These are phyloP conservation scores for Acridotheres tristis DNA, from an alignment of 2,797 vertebrate genomes.

Conservation along the genomic window DNA sequence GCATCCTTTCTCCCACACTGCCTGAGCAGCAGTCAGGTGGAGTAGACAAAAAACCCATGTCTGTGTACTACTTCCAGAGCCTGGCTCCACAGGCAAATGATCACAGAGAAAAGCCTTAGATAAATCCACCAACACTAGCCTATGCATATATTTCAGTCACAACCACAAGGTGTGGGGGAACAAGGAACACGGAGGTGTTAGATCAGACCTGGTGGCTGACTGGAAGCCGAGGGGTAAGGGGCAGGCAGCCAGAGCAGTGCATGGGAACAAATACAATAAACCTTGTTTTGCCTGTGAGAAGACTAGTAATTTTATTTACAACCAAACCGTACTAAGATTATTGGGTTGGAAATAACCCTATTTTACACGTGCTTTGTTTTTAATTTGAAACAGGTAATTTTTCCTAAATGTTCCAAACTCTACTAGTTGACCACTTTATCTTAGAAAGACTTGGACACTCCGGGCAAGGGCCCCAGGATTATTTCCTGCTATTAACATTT, in stretches of 20 bases:
- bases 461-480: background rate
- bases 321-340: background rate
- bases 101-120: background rate
- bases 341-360: background rate
- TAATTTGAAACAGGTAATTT: background rate
- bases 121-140: background rate
- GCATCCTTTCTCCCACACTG: background rate
- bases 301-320: background rate
- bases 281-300: background rate
- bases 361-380: background rate
- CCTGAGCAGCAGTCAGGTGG: background rate
- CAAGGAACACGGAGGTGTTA: background rate
- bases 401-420: background rate
- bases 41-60: fast-evolving
- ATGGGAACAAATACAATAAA: background rate
- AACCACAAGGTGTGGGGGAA: too few species aligned
- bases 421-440: background rate
- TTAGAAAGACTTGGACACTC: background rate
- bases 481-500: background rate
- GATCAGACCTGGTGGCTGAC: background rate
- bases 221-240: background rate
- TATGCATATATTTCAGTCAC: too few species aligned
- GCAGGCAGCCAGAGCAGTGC: background rate
- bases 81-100: background rate
- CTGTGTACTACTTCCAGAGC: background rate